These are phyloP conservation scores for Cremastinae sp. DNA, from an alignment of 2,888 invertebrate species.

Conservation along the genomic window DNA sequence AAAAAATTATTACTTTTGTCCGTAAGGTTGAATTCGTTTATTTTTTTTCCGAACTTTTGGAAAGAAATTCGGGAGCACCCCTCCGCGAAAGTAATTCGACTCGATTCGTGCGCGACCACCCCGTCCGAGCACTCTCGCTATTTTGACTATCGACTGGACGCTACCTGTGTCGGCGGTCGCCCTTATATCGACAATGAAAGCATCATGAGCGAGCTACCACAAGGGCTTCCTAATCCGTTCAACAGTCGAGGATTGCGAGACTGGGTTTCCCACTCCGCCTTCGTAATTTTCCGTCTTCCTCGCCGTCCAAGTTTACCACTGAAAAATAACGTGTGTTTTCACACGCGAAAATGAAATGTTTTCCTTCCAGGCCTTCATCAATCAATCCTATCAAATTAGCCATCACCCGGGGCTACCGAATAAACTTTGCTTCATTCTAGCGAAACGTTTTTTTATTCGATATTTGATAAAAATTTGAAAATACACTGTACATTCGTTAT, in stretches of 20 bases:
- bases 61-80: background rate
- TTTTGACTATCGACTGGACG: conserved; percentile 45
- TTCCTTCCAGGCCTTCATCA: too few relatives aligned
- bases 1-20: too few relatives aligned
- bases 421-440: background rate
- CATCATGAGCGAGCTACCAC: conserved; percentile 63
- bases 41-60: background rate
- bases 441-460: conserved; percentile 34
- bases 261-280: conserved; percentile 44
- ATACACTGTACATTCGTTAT: conserved; percentile 27
- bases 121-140: conserved; percentile 5
- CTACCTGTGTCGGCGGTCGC: conserved; percentile 9
- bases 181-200: conserved; percentile 69
- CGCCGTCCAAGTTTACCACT: conserved; percentile 20
- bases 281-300: conserved; percentile 14
- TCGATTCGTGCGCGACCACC: background rate
- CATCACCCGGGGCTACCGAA: conserved; percentile 14
- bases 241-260: conserved; percentile 66
- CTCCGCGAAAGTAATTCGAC: background rate
- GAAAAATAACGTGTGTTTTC: too few relatives aligned
- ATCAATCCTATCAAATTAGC: background rate
- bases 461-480: conserved; percentile 16
- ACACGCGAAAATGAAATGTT: too few relatives aligned
- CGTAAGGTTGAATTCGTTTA: too few relatives aligned
- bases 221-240: conserved; percentile 76